These are phyloP conservation scores for Silurus meridionalis DNA, from an alignment of 2,113 vertebrate genomes.

Conservation along the genomic window DNA sequence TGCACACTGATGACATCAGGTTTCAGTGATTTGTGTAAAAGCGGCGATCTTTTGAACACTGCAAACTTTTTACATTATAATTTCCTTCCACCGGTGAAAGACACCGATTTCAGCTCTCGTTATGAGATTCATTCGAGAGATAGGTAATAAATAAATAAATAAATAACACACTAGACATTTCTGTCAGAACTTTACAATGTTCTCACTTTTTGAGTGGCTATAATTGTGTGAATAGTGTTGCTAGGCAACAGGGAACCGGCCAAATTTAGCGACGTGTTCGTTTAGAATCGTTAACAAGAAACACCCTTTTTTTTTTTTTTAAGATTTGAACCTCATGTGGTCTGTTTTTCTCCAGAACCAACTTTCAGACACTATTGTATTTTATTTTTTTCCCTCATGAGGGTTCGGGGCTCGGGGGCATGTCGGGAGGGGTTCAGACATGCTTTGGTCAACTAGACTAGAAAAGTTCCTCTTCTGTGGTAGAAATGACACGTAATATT, in stretches of 20 bases:
- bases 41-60: not conserved
- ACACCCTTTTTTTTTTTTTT: too few species aligned
- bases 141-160: too few species aligned
- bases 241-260: not conserved
- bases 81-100: not conserved
- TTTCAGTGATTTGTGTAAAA: not conserved
- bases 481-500: too few species aligned
- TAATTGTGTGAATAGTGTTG: not conserved
- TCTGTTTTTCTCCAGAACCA: too few species aligned
- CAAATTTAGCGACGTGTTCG: not conserved
- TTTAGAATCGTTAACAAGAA: too few species aligned
- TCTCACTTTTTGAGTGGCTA: not conserved
- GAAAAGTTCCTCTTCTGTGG: too few species aligned
- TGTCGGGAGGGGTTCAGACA: not conserved
- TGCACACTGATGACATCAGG: not conserved
- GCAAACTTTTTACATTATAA: not conserved
- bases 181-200: not conserved
- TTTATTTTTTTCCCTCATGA: too few species aligned
- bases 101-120: not conserved
- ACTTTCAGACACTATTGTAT: too few species aligned
- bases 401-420: not conserved
- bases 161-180: not conserved
- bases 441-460: too few species aligned
- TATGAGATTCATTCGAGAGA: not conserved
- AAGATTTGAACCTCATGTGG: too few species aligned